These are phyloP conservation scores for Andrena minutula DNA, from an alignment of 2,888 invertebrate species.

Conservation along the genomic window DNA sequence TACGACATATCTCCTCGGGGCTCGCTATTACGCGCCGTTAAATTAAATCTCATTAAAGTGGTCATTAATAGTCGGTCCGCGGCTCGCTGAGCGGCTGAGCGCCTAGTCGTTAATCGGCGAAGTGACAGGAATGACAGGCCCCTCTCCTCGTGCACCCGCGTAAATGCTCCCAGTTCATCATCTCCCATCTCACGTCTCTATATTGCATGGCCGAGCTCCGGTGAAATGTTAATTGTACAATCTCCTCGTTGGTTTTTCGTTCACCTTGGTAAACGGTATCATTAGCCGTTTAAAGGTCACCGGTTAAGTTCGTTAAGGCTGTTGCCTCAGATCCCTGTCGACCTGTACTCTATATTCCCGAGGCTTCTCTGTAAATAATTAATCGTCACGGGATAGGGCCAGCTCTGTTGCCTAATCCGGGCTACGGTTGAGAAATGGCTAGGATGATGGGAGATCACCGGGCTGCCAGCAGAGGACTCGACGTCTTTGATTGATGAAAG, in stretches of 20 bases:
- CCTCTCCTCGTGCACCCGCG: conserved; percentile 36
- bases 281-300: conserved; percentile 4
- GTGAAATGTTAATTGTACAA: conserved; percentile 17
- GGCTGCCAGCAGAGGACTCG: too few relatives aligned
- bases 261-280: conserved; percentile 7
- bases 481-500: too few relatives aligned
- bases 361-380: too few relatives aligned
- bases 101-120: conserved; percentile 36
- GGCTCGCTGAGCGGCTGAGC: conserved; percentile 20
- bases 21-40: conserved; percentile 16
- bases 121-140: conserved; percentile 50
- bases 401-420: too few relatives aligned
- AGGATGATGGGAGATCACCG: too few relatives aligned
- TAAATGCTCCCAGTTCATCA: conserved; percentile 45
- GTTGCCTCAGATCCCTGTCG: background rate
- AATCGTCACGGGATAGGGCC: too few relatives aligned
- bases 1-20: too few relatives aligned
- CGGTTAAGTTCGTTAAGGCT: background rate
- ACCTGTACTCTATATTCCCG: background rate
- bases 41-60: conserved; percentile 17
- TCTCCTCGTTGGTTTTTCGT: conserved; percentile 8
- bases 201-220: background rate
- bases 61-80: conserved; percentile 24
- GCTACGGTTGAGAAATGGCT: too few relatives aligned
- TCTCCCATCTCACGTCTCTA: conserved; percentile 24